These are phyloP conservation scores for Rhinatrema bivittatum DNA, from an alignment of 2,797 vertebrate species.

Conservation along the genomic window DNA sequence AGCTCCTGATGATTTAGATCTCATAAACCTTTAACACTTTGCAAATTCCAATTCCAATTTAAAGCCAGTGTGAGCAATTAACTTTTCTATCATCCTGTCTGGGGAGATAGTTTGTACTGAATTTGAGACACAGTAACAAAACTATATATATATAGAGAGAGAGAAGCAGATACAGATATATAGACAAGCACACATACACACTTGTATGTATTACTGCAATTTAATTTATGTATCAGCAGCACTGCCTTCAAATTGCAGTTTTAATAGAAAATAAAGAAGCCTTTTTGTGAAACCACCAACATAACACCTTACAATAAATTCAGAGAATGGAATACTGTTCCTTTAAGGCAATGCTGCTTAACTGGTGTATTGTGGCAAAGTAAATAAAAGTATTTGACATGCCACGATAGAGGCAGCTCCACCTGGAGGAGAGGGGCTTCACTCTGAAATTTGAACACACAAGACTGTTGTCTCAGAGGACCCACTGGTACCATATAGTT, in stretches of 20 bases:
- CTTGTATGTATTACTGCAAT: conserved; percentile 69
- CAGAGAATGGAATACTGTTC: no score
- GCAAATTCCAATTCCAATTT: conserved; percentile 83
- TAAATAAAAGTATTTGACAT: no score
- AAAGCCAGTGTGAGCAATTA: conserved; percentile 78
- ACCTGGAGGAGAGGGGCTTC: no score
- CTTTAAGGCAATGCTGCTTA: no score
- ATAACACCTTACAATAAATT: no score
- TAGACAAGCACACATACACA: no score
- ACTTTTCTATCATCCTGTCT: conserved; percentile 83
- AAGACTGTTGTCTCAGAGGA: no score
- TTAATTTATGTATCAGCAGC: conserved; percentile 72
- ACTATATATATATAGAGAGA: conserved; percentile 78
- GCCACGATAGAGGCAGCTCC: no score
- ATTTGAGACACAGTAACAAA: conserved; percentile 80
- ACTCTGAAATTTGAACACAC: no score
- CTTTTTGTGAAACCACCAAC: conserved; percentile 28
- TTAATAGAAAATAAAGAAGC: conserved; percentile 53
- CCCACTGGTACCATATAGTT: no score
- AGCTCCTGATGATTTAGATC: conserved; percentile 78
- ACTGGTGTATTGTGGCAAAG: no score
- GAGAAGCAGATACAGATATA: no score
- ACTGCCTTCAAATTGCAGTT: conserved; percentile 64
- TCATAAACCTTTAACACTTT: conserved; percentile 82
- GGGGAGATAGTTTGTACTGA: conserved; percentile 77